phyloP scores from a whole-genome alignment of 1,140 invertebrate species.

The Brachionus asplanchnoidis region DNA sequence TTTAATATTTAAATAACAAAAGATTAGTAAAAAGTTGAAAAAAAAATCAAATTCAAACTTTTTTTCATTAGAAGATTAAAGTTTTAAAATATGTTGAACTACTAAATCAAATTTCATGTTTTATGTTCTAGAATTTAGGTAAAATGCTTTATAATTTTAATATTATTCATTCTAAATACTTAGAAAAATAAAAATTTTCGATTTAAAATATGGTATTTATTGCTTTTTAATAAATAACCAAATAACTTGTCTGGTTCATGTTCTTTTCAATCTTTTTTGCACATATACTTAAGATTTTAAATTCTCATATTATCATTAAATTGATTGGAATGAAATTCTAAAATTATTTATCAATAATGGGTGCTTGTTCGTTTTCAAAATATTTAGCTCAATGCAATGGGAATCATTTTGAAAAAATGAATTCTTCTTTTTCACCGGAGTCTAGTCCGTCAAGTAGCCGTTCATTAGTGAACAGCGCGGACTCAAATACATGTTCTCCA shows the following conservation, averaged over 20 bases:
- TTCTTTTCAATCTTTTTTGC: neutral
- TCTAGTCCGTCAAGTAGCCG: neutral
- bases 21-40: neutral
- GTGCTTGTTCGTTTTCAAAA: conserved; percentile 5
- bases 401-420: neutral
- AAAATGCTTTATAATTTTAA: neutral
- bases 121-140: neutral
- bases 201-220: neutral
- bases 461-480: neutral
- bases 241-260: neutral
- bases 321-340: neutral
- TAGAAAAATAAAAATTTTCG: neutral
- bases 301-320: neutral
- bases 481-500: neutral
- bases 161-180: neutral
- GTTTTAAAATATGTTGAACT: neutral
- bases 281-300: neutral
- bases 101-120: neutral
- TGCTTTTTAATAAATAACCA: neutral
- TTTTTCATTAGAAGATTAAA: too few relatives aligned
- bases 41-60: neutral
- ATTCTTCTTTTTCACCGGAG: neutral
- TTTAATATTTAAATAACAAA: neutral
- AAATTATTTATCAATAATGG: neutral
- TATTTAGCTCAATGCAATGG: neutral